Evolutionary conservation across 1,140 invertebrate species (phyloP).

Genomic region (Bombus pyrosoma): DNA sequence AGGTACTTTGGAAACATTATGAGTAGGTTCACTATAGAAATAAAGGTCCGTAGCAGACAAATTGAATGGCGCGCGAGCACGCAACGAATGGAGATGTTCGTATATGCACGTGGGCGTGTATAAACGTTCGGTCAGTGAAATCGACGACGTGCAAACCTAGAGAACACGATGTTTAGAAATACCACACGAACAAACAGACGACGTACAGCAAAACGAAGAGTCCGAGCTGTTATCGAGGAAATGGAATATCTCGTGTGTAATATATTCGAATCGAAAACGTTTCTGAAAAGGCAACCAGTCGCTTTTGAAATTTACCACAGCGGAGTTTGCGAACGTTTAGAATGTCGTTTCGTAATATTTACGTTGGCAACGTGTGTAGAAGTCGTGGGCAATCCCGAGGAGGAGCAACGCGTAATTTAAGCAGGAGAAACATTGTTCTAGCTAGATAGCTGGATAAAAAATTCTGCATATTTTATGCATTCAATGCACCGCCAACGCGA

Average conservation of each 20-base stretch:
- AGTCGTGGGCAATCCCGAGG: neutral
- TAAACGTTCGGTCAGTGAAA: slow-evolving; percentile 24
- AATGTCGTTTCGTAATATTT: slow-evolving; percentile 32
- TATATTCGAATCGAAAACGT: slow-evolving; percentile 17
- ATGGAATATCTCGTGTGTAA: neutral
- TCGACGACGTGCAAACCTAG: slow-evolving; percentile 19
- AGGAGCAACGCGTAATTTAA: slow-evolving; percentile 23
- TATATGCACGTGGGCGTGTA: slow-evolving; percentile 33
- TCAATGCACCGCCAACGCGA: slow-evolving; percentile 25
- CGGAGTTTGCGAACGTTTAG: slow-evolving; percentile 2
- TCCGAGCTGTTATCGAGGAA: neutral
- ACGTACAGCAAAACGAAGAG: neutral
- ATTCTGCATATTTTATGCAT: slow-evolving; percentile 30
- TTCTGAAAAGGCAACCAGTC: slow-evolving; percentile 8
- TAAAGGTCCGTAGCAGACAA: slow-evolving; percentile 21
- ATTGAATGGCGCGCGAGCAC: slow-evolving; percentile 38
- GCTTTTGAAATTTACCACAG: slow-evolving; percentile 16
- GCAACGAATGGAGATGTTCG: slow-evolving; percentile 50
- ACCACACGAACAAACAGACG: neutral
- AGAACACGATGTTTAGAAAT: slow-evolving; percentile 24
- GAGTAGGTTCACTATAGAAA: slow-evolving; percentile 5
- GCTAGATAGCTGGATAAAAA: slow-evolving; percentile 3
- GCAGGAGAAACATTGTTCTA: slow-evolving; percentile 27
- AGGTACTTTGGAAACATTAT: neutral
- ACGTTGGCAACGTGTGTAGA: neutral